A percentile compares a stretch with the other conserved stretches of the same genome.
phyloP scores from a whole-genome alignment of 1,140 invertebrate genomes.

The Nebria ingens region DNA sequence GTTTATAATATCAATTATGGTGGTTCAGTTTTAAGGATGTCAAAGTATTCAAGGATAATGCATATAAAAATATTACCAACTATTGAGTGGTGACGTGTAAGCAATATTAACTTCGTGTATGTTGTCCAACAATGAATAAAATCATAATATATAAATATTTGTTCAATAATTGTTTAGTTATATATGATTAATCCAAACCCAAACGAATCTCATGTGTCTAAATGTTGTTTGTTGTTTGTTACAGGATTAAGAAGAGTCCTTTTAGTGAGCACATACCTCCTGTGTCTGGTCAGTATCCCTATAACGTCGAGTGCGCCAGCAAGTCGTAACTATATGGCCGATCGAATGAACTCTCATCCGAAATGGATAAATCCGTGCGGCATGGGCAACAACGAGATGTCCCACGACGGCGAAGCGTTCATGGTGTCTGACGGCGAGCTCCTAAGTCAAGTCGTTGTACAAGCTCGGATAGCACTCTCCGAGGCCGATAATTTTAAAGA shows the following conservation, averaged over 20 bases:
- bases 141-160: too few species aligned
- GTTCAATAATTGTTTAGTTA: too few species aligned
- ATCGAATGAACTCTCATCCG: slow-evolving; percentile 17
- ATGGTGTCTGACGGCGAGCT: slow-evolving; percentile 23
- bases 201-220: too few species aligned
- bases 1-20: too few species aligned
- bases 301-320: slow-evolving; percentile 15
- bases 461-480: slow-evolving; percentile 37
- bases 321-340: slow-evolving; percentile 9
- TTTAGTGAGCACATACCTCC: slow-evolving; percentile 22
- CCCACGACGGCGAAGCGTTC: slow-evolving; percentile 31
- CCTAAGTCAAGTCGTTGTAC: slow-evolving; percentile 35
- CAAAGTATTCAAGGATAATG: too few species aligned
- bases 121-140: too few species aligned
- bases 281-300: slow-evolving; percentile 24
- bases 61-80: too few species aligned
- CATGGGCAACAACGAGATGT: slow-evolving; percentile 30
- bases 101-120: too few species aligned
- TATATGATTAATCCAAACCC: too few species aligned
- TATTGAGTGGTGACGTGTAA: too few species aligned
- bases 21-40: too few species aligned
- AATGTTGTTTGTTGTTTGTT: too few species aligned
- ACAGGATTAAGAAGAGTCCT: slow-evolving; percentile 27
- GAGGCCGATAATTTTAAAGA: slow-evolving; percentile 38
- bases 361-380: slow-evolving; percentile 46